Evolutionary conservation across 2,888 invertebrate genomes (phyloP), one percentile per base, ranked within the genome.

Genomic region (Lepidocyrtoides sp.): DNA sequence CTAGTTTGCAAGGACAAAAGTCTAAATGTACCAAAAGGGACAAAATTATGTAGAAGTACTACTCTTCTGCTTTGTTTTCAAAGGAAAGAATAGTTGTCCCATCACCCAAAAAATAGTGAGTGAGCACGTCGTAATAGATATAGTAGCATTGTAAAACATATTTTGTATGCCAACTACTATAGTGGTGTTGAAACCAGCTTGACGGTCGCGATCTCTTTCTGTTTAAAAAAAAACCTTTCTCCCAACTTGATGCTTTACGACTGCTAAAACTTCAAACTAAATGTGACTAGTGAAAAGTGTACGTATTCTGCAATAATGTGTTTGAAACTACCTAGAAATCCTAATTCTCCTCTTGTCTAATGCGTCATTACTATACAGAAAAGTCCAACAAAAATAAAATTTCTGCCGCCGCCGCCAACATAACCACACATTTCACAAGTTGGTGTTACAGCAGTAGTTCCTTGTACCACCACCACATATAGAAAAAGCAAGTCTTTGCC

Each of bases 11-110:
- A 20, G 10, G 2, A 29, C 54, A 29, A 8, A 51, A 77, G 77
- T 54, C 29, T 7, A 79, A n/a, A 32, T 10, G 12, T 36, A 54
- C 57, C 8, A 51, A 26, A 54, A 51, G 2, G 54, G 12, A 17
- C 51, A 17, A 26, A 72, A 20, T 12, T 2, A n/a, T 12, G 23
- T 12, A 44, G 5, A 29, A 63, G 66, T 32, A 20, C 66, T 66
- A 36, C 26, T n/a, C n/a, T n/a, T n/a, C n/a, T 54, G 14, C 54
- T 84, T 32, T 84, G 60, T 75, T 85, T 85, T 72, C 72, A 20
- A 51, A 77, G 51, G 51, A 1, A 29, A 51, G 36, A 36, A n/a
- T 66, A 32, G 20, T 48, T 23, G 26, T 14, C 32, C 7, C 26
- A 26, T 32, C 66, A 20, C 5, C 32, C 14, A 66, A 66, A 14